Conservation (phyloP, 1,140 invertebrate genomes). For the Mactra quadrangularis region DNA sequence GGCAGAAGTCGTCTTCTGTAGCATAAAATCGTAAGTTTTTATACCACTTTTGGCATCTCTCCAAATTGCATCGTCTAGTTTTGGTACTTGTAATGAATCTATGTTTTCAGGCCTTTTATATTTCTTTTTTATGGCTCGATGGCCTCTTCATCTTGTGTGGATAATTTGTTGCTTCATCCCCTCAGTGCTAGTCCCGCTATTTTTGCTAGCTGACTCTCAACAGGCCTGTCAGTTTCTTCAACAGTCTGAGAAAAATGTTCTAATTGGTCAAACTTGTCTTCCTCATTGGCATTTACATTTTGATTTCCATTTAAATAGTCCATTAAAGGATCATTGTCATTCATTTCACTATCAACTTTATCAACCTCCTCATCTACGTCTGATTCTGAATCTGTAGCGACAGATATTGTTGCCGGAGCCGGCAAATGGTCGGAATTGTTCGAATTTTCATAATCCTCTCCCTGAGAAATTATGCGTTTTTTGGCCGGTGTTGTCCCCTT, state of each 20-base stretch:
- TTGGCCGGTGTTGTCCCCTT: slow-evolving; percentile 3
- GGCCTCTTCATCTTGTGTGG: slow-evolving; percentile 9
- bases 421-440: slow-evolving; percentile 24
- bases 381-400: slow-evolving; percentile 8
- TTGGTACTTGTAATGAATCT: slow-evolving; percentile 10
- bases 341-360: neutral
- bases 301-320: neutral
- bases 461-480: slow-evolving; percentile 8
- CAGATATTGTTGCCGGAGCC: slow-evolving; percentile 1
- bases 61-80: neutral
- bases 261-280: slow-evolving; percentile 12
- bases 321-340: slow-evolving; percentile 17
- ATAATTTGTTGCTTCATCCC: slow-evolving; percentile 4
- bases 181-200: slow-evolving; percentile 20
- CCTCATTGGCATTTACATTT: slow-evolving; percentile 1
- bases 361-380: neutral
- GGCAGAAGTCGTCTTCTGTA: neutral
- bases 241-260: slow-evolving; percentile 15
- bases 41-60: neutral
- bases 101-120: slow-evolving; percentile 1
- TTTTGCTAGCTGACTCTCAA: slow-evolving; percentile 5
- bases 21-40: neutral
- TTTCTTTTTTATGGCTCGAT: slow-evolving; percentile 2
- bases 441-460: slow-evolving; percentile 11
- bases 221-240: slow-evolving; percentile 25